Conservation (phyloP, 2,888 invertebrate species). For the Nemotelus pantherinus region DNA sequence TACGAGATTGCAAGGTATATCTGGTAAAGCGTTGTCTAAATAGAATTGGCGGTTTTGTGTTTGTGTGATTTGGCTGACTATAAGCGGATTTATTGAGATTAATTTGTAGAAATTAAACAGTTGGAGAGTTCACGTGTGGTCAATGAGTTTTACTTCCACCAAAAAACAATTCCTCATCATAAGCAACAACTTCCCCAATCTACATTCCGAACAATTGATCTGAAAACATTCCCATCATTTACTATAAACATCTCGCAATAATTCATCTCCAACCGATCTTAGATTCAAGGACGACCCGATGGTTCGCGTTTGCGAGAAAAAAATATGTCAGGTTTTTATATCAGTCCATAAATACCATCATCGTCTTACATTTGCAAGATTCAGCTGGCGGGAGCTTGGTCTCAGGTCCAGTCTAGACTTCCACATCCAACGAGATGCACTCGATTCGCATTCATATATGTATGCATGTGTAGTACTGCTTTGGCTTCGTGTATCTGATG, state of each 20-base stretch:
- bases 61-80: too few relatives aligned
- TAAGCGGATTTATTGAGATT: neutral
- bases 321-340: conserved; percentile 36
- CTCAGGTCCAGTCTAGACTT: conserved; percentile 34
- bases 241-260: neutral
- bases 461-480: neutral
- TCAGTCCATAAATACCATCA: neutral
- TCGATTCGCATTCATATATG: neutral
- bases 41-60: too few relatives aligned
- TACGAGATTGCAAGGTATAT: too few relatives aligned
- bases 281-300: conserved; percentile 33
- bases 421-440: neutral
- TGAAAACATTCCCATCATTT: conserved; percentile 22
- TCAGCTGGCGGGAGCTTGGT: neutral
- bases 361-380: neutral
- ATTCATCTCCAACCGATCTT: neutral
- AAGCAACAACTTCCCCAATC: too few relatives aligned
- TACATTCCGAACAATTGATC: neutral
- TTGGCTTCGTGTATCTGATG: neutral
- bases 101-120: neutral
- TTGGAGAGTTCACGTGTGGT: neutral
- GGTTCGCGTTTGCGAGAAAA: neutral
- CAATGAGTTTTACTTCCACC: neutral
- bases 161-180: too few relatives aligned
- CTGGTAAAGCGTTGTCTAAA: too few relatives aligned